These are phyloP conservation scores for Hoplostethus mediterraneus DNA, from an alignment of 2,797 vertebrate species.

Conservation along the genomic window DNA sequence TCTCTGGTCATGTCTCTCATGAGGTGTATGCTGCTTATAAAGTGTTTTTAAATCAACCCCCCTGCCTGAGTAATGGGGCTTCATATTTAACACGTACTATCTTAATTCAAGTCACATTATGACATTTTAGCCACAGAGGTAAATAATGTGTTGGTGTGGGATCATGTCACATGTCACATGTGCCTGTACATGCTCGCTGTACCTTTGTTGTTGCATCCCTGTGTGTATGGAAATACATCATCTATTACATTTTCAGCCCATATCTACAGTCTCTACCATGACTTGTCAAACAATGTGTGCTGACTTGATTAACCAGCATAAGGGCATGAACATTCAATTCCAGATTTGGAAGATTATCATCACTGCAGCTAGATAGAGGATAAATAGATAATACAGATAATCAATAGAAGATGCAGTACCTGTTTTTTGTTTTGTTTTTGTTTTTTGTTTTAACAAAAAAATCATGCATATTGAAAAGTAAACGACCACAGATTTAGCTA, in stretches of 20 bases:
- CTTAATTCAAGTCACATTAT: constrained; percentile 12
- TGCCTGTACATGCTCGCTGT: no score
- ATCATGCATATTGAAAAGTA: constrained; percentile 21
- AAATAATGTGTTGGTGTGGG: neutral
- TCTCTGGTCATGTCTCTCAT: constrained; percentile 7
- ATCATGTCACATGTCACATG: neutral
- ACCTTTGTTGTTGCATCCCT: no score
- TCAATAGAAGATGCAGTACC: neutral
- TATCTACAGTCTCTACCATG: neutral
- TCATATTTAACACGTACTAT: constrained; percentile 1
- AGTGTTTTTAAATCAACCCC: constrained; percentile 13
- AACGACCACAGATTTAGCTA: constrained; percentile 56
- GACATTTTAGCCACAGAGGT: constrained; percentile 19
- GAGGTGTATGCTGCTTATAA: constrained; percentile 34
- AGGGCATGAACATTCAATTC: constrained; percentile 21
- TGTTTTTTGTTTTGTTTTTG: constrained; percentile 12
- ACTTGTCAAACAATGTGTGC: neutral
- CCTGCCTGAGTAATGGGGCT: constrained; percentile 5
- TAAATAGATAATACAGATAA: constrained; percentile 15
- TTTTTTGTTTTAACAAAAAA: constrained; percentile 27
- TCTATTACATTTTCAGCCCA: no score
- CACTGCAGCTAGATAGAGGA: neutral
- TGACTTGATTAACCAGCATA: neutral
- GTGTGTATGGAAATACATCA: no score
- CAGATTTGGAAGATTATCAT: constrained; percentile 9